Conservation (phyloP, 2,797 vertebrate species). For the Malacoraja senta region DNA sequence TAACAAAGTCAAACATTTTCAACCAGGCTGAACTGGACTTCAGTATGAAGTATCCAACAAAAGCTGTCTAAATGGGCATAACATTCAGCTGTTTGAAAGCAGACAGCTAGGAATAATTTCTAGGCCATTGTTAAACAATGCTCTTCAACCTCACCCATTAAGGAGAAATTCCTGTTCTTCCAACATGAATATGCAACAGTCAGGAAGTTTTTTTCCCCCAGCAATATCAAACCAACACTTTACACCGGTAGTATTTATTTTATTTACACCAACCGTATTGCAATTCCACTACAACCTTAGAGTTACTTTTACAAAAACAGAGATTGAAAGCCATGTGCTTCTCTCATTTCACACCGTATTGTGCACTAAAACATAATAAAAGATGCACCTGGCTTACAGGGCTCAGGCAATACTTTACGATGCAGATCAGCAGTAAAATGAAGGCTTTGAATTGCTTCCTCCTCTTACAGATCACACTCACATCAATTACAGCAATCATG, state of each 20-base stretch:
- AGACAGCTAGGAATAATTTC: neutral
- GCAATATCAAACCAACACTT: neutral
- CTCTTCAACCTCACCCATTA: neutral
- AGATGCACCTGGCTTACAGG: neutral
- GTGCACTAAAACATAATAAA: neutral
- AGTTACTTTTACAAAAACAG: neutral
- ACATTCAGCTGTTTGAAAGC: neutral
- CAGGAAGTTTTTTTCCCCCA: neutral
- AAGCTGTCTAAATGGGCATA: neutral
- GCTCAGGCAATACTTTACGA: neutral
- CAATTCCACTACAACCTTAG: neutral
- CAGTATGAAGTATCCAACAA: neutral
- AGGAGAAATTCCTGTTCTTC: constrained; percentile 1
- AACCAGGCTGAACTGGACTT: neutral
- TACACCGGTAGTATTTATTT: neutral
- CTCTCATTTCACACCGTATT: neutral
- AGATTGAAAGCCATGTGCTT: neutral
- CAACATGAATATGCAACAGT: neutral
- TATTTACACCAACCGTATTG: neutral
- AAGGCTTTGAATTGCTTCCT: neutral
- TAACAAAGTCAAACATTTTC: neutral
- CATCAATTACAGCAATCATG: constrained; percentile 34
- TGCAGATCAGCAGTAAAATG: neutral
- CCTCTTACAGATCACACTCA: neutral
- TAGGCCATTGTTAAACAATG: constrained; percentile 18